Conservation (phyloP, 1,140 invertebrate genomes). For the Pachyrhynchus sulphureomaculatus region DNA sequence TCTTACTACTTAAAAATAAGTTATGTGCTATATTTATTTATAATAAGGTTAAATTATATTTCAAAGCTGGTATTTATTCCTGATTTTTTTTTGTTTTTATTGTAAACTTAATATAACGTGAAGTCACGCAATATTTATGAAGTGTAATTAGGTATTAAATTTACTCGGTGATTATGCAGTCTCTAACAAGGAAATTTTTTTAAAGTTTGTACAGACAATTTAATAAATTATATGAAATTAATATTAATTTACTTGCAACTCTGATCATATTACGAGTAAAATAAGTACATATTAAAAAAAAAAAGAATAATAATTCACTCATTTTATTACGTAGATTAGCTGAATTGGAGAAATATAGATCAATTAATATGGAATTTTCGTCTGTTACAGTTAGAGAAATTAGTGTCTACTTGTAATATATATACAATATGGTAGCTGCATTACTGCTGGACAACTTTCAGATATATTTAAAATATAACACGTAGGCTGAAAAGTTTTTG, state of each 20-base stretch:
- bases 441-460: too few species aligned
- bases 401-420: too few species aligned
- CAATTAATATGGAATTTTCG: too few species aligned
- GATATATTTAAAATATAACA: too few species aligned
- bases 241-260: neutral
- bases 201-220: too few species aligned
- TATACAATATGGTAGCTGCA: too few species aligned
- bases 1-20: neutral
- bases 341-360: too few species aligned
- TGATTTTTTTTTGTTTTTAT: neutral
- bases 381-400: too few species aligned
- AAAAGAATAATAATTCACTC: neutral
- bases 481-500: too few species aligned
- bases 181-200: too few species aligned
- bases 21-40: constrained; percentile 7
- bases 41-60: neutral
- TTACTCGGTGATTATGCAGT: neutral
- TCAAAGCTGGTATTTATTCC: neutral
- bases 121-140: constrained; percentile 8
- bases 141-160: neutral
- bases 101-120: neutral
- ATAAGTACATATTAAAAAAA: neutral
- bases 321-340: too few species aligned
- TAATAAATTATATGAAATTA: too few species aligned
- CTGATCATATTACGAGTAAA: neutral